Base-by-base conservation (phyloP, 1,140 invertebrate species). In the Ylistrum balloti region DNA sequence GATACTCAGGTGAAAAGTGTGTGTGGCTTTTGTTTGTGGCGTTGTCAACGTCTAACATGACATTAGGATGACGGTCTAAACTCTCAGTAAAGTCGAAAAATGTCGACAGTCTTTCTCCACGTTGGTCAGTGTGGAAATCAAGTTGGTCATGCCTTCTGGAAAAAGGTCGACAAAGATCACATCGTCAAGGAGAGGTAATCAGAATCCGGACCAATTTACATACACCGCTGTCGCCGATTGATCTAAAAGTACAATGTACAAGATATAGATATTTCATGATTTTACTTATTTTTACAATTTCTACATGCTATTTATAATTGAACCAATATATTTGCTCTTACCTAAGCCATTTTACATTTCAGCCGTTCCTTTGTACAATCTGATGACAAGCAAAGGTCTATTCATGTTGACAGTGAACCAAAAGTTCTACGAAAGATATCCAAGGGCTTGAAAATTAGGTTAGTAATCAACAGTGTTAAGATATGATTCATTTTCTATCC, bases 81-180 rank as follows among this genome's bases (percentile, higher is more conserved):
- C 1, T n/a, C 9, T 74, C 56, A 28, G 56, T 28, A 17, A 7
- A 74, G 56, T 5, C 3, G 9, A 0, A 91, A 86, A 32, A 95
- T 95, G 94, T 94, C 95, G 15, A 93, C 93, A 20, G 93, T 95
- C 15, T 93, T 94, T 90, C 34, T 95, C 10, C 94, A 95, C 33
- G 93, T 95, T 88, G 94, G 95, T 33, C 95, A 95, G 85, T 95
- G 95, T 92, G 95, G 95, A 86, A 95, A 95, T 88, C 95, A 95
- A 91, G 90, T 95, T 35, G 93, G 95, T n/a, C 91, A 93, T 13
- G 48, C 90, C 17, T 93, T 95, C 74, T 95, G 94, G 95, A 94
- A 94, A 33, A 92, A 90, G 74, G 85, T 93, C 33, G 33, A 86
- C 9, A 92, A 93, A 22, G 94, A 95, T 87, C 89, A 92, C 85